phyloP scores from a whole-genome alignment of 2,888 invertebrate species.

The Nomada flava region DNA sequence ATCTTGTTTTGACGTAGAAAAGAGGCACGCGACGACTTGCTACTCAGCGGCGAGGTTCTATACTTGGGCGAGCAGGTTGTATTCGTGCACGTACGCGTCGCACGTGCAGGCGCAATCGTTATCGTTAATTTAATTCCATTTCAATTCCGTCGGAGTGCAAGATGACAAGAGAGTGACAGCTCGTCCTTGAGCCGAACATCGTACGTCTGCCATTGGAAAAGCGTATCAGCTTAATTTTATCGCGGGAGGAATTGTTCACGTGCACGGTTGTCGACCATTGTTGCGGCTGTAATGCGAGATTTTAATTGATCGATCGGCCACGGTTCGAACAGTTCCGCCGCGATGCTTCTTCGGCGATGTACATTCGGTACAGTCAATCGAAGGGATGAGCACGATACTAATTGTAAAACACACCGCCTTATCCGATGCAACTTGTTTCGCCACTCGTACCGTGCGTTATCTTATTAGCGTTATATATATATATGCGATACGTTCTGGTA shows the following conservation, averaged over 20 bases:
- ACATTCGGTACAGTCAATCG: neutral
- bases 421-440: neutral
- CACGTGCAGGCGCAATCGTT: constrained; percentile 47
- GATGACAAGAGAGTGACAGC: constrained; percentile 66
- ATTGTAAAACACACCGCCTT: neutral
- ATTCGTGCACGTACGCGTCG: constrained; percentile 17
- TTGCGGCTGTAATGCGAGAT: neutral
- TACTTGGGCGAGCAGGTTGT: neutral
- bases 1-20: constrained; percentile 44
- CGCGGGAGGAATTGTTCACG: constrained; percentile 47
- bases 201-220: constrained; percentile 50
- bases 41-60: neutral
- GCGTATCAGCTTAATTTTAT: constrained; percentile 64
- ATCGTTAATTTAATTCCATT: constrained; percentile 70
- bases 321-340: neutral
- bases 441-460: constrained; percentile 10
- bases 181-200: constrained; percentile 60
- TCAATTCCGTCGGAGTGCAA: constrained; percentile 61
- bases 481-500: neutral
- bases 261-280: neutral
- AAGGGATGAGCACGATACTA: neutral
- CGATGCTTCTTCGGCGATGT: too few species aligned
- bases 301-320: neutral
- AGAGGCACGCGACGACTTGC: constrained; percentile 58
- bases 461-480: neutral